Conservation (phyloP, 1,140 invertebrate genomes). For the Euglossa dilemma region DNA sequence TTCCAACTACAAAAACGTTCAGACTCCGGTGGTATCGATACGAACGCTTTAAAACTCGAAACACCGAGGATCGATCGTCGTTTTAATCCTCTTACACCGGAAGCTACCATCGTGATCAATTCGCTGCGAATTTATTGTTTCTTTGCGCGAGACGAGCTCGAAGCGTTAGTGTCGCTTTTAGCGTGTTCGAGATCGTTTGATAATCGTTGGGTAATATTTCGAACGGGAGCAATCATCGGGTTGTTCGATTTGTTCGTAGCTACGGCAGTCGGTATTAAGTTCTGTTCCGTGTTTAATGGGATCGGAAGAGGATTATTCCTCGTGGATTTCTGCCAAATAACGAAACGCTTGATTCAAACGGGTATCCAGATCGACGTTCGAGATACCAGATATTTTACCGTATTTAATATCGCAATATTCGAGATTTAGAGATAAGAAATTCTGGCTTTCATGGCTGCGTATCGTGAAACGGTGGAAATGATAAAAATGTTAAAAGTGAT, state of each 20-base stretch:
- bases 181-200: not conserved
- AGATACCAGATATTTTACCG: too few species aligned
- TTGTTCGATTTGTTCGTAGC: not conserved
- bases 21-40: not conserved
- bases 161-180: not conserved
- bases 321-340: too few species aligned
- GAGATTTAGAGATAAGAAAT: too few species aligned
- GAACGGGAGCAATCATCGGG: not conserved
- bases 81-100: not conserved
- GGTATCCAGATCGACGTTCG: too few species aligned
- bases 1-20: not conserved
- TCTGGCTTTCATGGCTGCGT: too few species aligned
- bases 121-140: too few species aligned
- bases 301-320: too few species aligned
- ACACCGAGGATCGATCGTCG: slow-evolving; percentile 3
- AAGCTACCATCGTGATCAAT: not conserved
- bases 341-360: too few species aligned
- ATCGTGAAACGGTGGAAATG: too few species aligned
- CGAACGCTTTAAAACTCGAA: not conserved
- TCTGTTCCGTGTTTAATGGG: too few species aligned
- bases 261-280: not conserved
- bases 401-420: too few species aligned
- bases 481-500: too few species aligned
- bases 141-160: not conserved
- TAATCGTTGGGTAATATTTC: not conserved